A percentile compares a stretch with the other conserved stretches of the same genome.
These are phyloP conservation scores for Sternotherus odoratus DNA, from an alignment of 2,797 vertebrate species.

Conservation along the genomic window DNA sequence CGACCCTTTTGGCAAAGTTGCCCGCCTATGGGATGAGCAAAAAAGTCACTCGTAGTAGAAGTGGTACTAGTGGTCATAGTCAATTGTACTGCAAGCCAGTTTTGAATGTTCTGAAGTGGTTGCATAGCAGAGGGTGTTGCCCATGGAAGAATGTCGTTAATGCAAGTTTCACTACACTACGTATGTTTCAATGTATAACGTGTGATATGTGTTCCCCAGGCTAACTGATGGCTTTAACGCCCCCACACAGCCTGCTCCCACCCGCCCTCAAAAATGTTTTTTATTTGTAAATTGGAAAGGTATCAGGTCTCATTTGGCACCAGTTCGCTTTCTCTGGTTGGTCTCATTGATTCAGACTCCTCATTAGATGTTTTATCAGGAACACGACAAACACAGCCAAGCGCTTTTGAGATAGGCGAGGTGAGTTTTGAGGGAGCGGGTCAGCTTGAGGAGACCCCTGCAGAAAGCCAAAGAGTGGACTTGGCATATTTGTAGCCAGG, in stretches of 20 bases:
- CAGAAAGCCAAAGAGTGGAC: neutral
- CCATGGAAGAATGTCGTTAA: neutral
- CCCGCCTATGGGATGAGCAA: neutral
- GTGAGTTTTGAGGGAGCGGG: constrained; percentile 12
- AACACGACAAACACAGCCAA: neutral
- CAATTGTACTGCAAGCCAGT: neutral
- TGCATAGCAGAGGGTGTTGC: neutral
- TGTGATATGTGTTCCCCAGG: neutral
- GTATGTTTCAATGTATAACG: fast-evolving
- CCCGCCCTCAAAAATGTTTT: neutral
- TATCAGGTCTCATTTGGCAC: neutral
- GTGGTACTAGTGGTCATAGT: neutral
- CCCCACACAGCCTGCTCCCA: neutral
- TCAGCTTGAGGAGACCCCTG: constrained; percentile 33
- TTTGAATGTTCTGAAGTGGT: neutral
- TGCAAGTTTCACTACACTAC: fast-evolving
- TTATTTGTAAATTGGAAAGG: neutral
- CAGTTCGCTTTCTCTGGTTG: neutral
- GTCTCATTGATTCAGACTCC: constrained; percentile 7
- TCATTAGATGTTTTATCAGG: constrained; percentile 48
- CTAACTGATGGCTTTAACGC: neutral
- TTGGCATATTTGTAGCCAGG: neutral
- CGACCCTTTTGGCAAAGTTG: neutral
- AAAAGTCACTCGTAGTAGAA: neutral
- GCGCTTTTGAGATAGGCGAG: neutral